Evolutionary conservation across 2,888 invertebrate genomes (phyloP).

Genomic region (Andricus curvator): DNA sequence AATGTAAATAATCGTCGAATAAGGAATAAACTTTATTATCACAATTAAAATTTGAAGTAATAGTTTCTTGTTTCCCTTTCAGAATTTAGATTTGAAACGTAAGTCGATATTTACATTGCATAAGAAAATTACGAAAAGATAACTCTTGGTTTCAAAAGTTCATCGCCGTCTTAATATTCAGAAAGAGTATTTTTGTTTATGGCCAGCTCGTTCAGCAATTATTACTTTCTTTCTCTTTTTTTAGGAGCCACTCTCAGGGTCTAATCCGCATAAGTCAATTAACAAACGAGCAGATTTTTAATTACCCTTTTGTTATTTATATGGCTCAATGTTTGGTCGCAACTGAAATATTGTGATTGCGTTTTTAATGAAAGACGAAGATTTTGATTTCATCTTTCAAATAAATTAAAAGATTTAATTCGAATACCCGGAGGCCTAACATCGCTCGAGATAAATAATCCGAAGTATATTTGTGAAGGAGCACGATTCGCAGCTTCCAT

Average conservation of each 20-base stretch:
- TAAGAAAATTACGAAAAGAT: neutral
- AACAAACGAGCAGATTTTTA: neutral
- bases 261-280: neutral
- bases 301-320: neutral
- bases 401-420: neutral
- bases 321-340: neutral
- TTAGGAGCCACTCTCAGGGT: neutral
- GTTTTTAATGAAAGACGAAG: neutral
- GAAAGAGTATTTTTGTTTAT: no score
- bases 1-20: neutral
- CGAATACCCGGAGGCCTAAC: neutral
- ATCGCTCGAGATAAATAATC: neutral
- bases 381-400: neutral
- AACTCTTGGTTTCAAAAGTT: neutral
- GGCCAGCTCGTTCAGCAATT: no score
- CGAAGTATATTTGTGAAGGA: slow-evolving; percentile 43
- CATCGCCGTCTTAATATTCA: neutral
- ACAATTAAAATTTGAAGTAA: neutral
- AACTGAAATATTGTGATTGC: neutral
- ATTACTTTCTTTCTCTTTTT: no score
- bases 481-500: slow-evolving; percentile 39
- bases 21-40: neutral
- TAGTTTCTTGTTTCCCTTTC: neutral
- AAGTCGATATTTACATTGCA: neutral
- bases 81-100: neutral